phyloP scores from a whole-genome alignment of 2,888 invertebrate species.

The Drosophila birchii region DNA sequence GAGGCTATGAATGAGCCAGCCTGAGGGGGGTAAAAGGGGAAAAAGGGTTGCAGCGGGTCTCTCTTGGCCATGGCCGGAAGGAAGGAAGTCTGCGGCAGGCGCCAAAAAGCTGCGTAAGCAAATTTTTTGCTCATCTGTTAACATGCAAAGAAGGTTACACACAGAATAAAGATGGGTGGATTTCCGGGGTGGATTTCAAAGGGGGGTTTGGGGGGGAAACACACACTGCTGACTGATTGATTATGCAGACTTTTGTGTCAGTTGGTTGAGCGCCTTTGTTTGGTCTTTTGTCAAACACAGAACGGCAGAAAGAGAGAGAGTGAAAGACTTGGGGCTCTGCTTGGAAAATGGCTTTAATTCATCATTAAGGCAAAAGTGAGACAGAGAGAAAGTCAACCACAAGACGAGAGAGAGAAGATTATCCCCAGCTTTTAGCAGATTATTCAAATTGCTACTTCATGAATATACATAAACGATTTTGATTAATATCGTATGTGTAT shows the following conservation, averaged over 20 bases:
- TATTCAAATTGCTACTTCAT: constrained; percentile 49
- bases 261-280: constrained; percentile 64
- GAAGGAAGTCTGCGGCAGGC: constrained; percentile 63
- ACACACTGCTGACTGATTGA: constrained; percentile 65
- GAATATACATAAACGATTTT: constrained; percentile 48
- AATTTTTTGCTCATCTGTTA: constrained; percentile 38
- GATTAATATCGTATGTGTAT: constrained; percentile 25
- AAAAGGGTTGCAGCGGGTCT: background rate
- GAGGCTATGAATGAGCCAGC: background rate
- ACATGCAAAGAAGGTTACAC: constrained; percentile 42
- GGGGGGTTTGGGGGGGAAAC: constrained; percentile 3
- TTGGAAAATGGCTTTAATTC: constrained; percentile 68
- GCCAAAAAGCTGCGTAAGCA: constrained; percentile 72
- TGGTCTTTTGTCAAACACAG: constrained; percentile 33
- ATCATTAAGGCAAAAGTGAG: constrained; percentile 61
- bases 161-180: constrained; percentile 29
- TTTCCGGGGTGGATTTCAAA: constrained; percentile 3
- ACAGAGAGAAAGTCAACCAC: constrained; percentile 20
- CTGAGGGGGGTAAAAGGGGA: background rate
- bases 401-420: constrained; percentile 25
- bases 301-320: background rate
- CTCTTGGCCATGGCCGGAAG: constrained; percentile 48
- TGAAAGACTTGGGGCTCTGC: background rate
- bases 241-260: constrained; percentile 78
- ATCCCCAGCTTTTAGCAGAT: constrained; percentile 40